A percentile compares a stretch with the other conserved stretches of the same genome.
phyloP scores from a whole-genome alignment of 2,888 invertebrate species.

The Ischnus inquisitorius region DNA sequence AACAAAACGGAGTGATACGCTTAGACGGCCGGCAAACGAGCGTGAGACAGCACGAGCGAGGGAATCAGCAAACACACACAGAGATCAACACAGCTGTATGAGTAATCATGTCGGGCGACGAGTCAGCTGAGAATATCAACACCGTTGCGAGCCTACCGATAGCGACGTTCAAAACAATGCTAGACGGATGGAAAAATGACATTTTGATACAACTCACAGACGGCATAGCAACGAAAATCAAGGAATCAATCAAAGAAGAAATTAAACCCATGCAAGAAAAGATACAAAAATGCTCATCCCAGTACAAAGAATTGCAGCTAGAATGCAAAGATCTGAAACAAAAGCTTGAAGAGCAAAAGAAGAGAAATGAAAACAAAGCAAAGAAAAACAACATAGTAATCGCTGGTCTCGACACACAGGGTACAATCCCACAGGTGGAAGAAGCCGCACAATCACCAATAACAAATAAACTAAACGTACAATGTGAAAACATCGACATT shows the following conservation, averaged over 20 bases:
- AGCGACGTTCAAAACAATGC: background rate
- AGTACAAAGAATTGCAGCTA: conserved; percentile 2
- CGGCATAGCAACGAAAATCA: conserved; percentile 14
- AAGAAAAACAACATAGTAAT: conserved; percentile 33
- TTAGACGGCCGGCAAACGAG: background rate
- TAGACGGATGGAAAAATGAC: background rate
- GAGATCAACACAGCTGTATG: background rate
- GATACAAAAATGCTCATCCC: conserved; percentile 14
- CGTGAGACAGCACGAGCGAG: background rate
- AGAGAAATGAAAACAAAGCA: background rate
- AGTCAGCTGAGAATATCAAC: background rate
- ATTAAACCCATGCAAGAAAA: conserved; percentile 3
- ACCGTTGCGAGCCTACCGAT: conserved; percentile 16
- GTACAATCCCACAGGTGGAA: conserved; percentile 14
- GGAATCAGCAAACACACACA: too few species aligned
- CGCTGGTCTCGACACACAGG: conserved; percentile 16
- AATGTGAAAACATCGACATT: conserved; percentile 19
- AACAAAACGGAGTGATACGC: background rate
- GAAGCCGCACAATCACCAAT: conserved; percentile 7
- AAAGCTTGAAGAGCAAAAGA: conserved; percentile 17
- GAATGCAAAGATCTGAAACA: conserved; percentile 18
- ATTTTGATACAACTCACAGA: conserved; percentile 10
- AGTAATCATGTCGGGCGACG: background rate
- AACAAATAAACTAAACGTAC: conserved; percentile 10
- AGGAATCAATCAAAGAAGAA: conserved; percentile 8